These are phyloP conservation scores for Eidolon dupreanum DNA, from an alignment of 2,797 vertebrate species.

Conservation along the genomic window DNA sequence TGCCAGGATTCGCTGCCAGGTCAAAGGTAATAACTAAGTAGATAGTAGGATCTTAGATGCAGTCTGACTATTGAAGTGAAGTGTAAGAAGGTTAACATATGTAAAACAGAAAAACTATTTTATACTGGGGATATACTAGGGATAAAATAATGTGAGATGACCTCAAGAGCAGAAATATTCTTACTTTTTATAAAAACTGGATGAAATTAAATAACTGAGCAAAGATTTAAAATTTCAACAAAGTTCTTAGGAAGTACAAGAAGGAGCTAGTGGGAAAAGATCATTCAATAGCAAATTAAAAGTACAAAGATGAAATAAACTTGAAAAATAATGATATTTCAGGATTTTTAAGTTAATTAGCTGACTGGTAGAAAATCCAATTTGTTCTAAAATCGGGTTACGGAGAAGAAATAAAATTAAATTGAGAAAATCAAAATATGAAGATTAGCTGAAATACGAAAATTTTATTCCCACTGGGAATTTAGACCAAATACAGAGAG, in stretches of 20 bases:
- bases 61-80: background rate
- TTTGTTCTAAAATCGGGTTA: background rate
- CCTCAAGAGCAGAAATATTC: background rate
- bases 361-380: background rate
- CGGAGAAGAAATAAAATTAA: background rate
- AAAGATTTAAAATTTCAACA: background rate
- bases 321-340: background rate
- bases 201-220: background rate
- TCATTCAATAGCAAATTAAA: background rate
- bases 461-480: background rate
- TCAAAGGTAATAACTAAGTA: background rate
- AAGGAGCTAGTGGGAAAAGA: background rate
- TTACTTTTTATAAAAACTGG: background rate
- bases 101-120: background rate
- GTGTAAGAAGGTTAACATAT: background rate
- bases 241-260: background rate
- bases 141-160: background rate
- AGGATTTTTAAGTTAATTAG: background rate
- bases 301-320: background rate
- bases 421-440: background rate
- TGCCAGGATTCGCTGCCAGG: background rate
- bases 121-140: background rate
- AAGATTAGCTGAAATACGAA: background rate
- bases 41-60: background rate
- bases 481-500: background rate